Conservation (phyloP, 2,797 vertebrate genomes). For the Cichlasoma orientale region DNA sequence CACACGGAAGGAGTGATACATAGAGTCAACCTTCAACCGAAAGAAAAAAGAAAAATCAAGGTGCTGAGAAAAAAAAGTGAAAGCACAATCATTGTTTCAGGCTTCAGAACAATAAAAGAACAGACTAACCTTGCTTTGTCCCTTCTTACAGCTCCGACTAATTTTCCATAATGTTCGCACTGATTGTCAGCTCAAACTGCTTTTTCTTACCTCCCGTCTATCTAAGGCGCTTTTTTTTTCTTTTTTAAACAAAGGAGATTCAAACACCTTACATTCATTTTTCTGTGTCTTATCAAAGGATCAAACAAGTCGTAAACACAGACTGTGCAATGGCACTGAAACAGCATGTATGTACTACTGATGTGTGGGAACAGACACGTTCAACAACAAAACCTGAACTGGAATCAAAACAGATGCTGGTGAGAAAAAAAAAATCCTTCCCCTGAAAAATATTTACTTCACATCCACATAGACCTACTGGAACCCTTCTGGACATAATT, state of each 20-base stretch:
- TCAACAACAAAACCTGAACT: slow-evolving; percentile 1
- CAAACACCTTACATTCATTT: slow-evolving; percentile 40
- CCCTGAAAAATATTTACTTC: neutral
- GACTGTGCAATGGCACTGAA: slow-evolving; percentile 1
- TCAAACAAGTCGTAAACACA: slow-evolving; percentile 38
- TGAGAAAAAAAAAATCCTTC: neutral
- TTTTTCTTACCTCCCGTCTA: slow-evolving; percentile 29
- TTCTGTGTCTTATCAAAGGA: slow-evolving; percentile 44
- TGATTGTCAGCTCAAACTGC: slow-evolving; percentile 43
- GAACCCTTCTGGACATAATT: neutral
- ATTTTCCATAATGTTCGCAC: slow-evolving; percentile 47
- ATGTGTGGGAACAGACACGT: neutral
- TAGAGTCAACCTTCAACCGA: slow-evolving; percentile 41
- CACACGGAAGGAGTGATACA: slow-evolving; percentile 44
- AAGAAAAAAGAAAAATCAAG: slow-evolving; percentile 26
- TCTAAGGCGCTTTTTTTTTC: neutral
- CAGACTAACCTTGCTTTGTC: slow-evolving; percentile 33
- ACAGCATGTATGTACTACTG: neutral
- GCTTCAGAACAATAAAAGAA: slow-evolving; percentile 58
- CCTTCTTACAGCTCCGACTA: slow-evolving; percentile 24
- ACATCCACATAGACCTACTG: neutral
- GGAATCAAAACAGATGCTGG: slow-evolving; percentile 3
- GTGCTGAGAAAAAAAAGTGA: slow-evolving; percentile 27
- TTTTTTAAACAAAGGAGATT: slow-evolving; percentile 48
- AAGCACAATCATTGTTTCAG: slow-evolving; percentile 53